These are phyloP conservation scores for Calidris pugnax DNA, from an alignment of 2,113 vertebrate genomes.

Conservation along the genomic window DNA sequence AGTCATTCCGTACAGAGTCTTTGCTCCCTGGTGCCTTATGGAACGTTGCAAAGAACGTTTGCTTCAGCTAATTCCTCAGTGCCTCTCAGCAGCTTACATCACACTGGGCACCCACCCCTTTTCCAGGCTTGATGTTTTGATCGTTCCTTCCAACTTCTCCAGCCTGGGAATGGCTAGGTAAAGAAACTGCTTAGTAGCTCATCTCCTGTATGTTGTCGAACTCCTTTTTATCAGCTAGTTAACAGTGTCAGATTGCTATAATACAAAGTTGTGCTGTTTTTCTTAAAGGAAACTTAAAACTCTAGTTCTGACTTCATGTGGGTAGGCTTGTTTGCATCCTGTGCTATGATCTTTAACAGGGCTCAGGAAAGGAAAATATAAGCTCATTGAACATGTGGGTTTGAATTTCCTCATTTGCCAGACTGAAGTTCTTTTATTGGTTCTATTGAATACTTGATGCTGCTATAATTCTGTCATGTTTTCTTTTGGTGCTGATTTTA, in stretches of 20 bases:
- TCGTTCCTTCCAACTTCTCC: conserved; percentile 92
- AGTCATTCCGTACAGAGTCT: conserved; percentile 88
- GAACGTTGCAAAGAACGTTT: conserved; percentile 75
- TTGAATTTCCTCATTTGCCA: conserved; percentile 47
- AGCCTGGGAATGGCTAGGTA: conserved; percentile 99
- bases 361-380: neutral
- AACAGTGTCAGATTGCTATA: neutral
- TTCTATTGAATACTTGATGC: conserved; percentile 32
- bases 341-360: neutral
- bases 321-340: conserved; percentile 7
- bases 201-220: neutral
- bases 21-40: conserved; percentile 81
- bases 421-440: conserved; percentile 17
- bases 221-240: neutral
- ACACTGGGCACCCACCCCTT: conserved; percentile 92
- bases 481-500: conserved; percentile 10
- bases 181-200: neutral
- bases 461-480: conserved; percentile 31
- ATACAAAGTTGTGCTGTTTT: neutral
- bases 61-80: conserved; percentile 80
- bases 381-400: conserved; percentile 22
- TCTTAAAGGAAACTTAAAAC: neutral
- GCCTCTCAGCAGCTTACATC: conserved; percentile 85
- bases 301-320: neutral
- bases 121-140: conserved; percentile 89